phyloP scores from a whole-genome alignment of 2,888 invertebrate species.

The Pecten maximus region DNA sequence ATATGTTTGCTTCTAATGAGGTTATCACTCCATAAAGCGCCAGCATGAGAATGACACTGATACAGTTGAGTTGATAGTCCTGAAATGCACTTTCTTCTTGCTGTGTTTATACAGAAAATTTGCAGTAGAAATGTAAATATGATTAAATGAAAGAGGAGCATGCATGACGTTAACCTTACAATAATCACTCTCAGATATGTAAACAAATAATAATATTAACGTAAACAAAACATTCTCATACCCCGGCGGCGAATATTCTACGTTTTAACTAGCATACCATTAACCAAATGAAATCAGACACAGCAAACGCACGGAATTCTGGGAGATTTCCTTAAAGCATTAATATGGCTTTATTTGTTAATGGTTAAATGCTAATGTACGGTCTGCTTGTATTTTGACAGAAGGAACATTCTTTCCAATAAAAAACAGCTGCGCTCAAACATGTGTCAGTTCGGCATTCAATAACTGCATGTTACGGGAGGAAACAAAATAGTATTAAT shows the following conservation, averaged over 20 bases:
- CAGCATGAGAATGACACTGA: not conserved
- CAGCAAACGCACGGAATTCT: not conserved
- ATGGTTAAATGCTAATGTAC: not conserved
- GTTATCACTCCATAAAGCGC: not conserved
- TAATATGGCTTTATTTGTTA: not conserved
- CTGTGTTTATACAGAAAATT: no score
- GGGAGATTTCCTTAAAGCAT: not conserved
- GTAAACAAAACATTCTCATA: not conserved
- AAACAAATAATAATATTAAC: not conserved
- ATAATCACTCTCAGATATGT: not conserved
- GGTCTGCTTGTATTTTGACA: not conserved
- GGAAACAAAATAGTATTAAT: not conserved
- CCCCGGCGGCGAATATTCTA: not conserved
- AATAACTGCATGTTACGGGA: not conserved
- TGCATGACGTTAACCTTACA: not conserved
- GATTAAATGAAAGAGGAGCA: not conserved
- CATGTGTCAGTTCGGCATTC: not conserved
- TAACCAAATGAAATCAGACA: not conserved
- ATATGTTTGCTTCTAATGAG: not conserved
- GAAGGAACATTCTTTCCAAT: not conserved
- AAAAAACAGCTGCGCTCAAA: not conserved
- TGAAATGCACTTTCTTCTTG: no score
- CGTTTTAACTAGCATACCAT: not conserved
- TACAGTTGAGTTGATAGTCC: not conserved
- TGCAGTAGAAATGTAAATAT: not conserved